phyloP scores from a whole-genome alignment of 2,888 invertebrate genomes.

The Harpalus rufipes region DNA sequence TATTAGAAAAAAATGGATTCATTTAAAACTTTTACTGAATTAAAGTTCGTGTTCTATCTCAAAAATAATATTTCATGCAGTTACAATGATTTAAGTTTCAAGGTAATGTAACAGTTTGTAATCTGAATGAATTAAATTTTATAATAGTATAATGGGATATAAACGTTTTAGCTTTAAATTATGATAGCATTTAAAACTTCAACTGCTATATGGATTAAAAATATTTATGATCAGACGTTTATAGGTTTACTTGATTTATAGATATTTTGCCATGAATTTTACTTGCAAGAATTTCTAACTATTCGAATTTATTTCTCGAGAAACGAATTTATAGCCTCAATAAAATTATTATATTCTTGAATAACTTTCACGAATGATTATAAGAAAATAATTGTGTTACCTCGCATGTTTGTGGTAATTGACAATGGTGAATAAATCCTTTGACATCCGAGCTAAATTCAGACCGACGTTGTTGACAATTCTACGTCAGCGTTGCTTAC shows the following conservation, averaged over 20 bases:
- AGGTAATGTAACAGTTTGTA: neutral
- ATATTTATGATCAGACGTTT: conserved; percentile 50
- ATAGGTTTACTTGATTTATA: conserved; percentile 41
- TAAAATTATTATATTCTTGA: conserved; percentile 34
- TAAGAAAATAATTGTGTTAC: neutral
- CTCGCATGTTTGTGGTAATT: neutral
- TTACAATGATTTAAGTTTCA: neutral
- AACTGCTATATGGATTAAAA: conserved; percentile 29
- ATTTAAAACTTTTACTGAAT: too few relatives aligned
- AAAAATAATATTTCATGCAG: neutral
- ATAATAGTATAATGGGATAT: neutral
- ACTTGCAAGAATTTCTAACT: conserved; percentile 36
- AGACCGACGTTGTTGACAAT: conserved; percentile 19
- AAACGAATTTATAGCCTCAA: conserved; percentile 32
- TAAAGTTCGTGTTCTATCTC: neutral
- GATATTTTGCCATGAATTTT: conserved; percentile 41
- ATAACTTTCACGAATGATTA: neutral
- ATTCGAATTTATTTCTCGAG: conserved; percentile 33
- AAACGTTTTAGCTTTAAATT: conserved; percentile 30
- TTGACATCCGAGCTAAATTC: conserved; percentile 4
- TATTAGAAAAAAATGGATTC: too few relatives aligned
- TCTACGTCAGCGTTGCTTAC: neutral
- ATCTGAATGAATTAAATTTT: neutral
- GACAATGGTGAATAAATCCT: neutral
- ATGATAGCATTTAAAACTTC: conserved; percentile 38